Evolutionary conservation across 2,113 vertebrate genomes (phyloP).

Genomic region (Brachypteracias leptosomus): DNA sequence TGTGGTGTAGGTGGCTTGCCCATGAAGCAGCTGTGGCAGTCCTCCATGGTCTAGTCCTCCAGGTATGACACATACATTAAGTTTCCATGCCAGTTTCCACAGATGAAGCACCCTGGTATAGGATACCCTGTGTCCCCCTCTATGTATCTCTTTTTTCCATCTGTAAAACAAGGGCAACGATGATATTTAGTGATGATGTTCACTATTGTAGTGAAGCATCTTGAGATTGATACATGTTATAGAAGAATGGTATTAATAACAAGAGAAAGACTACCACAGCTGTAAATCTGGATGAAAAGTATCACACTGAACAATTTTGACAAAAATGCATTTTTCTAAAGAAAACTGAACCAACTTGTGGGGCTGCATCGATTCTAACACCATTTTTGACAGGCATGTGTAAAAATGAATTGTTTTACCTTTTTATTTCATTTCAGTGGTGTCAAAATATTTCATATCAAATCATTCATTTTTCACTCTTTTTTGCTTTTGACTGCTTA

Average conservation of each 20-base stretch:
- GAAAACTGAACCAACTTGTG: neutral
- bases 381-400: neutral
- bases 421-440: neutral
- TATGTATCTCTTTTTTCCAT: neutral
- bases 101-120: accelerated
- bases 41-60: neutral
- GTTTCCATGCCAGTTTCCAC: neutral
- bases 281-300: neutral
- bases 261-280: neutral
- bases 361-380: neutral
- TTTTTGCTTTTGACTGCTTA: neutral
- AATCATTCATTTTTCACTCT: neutral
- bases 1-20: neutral
- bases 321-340: neutral
- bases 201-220: neutral
- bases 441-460: neutral
- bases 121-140: neutral
- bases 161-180: neutral
- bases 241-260: neutral
- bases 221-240: neutral
- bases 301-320: neutral
- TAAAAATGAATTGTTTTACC: neutral
- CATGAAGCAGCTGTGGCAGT: neutral
- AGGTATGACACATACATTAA: neutral
- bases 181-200: neutral